Evolutionary conservation across 2,888 invertebrate genomes (phyloP).

Genomic region (Xanthia togata): DNA sequence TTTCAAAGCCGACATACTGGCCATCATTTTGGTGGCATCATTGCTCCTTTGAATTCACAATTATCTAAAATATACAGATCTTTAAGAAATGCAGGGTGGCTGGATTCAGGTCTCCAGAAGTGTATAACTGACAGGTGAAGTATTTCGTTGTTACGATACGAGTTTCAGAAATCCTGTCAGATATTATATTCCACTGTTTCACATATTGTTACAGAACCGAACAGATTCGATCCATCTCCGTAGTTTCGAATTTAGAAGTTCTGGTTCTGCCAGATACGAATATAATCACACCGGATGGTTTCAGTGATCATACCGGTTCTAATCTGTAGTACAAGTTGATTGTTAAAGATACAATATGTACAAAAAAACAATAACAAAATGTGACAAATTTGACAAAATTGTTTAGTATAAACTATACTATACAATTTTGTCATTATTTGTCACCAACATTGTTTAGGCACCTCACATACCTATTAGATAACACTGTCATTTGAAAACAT

Average conservation of each 20-base stretch:
- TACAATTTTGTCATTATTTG: background rate
- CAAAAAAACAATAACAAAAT: no score
- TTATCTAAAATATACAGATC: background rate
- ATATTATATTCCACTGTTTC: background rate
- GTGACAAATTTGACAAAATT: no score
- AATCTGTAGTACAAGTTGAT: background rate
- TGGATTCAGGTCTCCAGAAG: background rate
- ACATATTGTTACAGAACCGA: background rate
- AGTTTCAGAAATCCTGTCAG: constrained; percentile 5
- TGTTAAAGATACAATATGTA: background rate
- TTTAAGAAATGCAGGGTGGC: background rate
- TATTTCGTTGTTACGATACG: background rate
- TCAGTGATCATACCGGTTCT: background rate
- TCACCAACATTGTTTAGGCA: background rate
- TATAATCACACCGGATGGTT: background rate
- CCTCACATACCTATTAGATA: no score
- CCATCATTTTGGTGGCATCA: background rate
- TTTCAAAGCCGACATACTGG: background rate
- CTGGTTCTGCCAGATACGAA: background rate
- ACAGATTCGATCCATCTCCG: constrained; percentile 1
- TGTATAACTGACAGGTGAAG: background rate
- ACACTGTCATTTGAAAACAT: background rate
- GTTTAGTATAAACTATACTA: no score
- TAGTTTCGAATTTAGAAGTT: background rate
- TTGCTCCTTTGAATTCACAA: background rate